Evolutionary conservation across 2,888 invertebrate genomes (phyloP).

Genomic region (Torymus aiolomorphi): DNA sequence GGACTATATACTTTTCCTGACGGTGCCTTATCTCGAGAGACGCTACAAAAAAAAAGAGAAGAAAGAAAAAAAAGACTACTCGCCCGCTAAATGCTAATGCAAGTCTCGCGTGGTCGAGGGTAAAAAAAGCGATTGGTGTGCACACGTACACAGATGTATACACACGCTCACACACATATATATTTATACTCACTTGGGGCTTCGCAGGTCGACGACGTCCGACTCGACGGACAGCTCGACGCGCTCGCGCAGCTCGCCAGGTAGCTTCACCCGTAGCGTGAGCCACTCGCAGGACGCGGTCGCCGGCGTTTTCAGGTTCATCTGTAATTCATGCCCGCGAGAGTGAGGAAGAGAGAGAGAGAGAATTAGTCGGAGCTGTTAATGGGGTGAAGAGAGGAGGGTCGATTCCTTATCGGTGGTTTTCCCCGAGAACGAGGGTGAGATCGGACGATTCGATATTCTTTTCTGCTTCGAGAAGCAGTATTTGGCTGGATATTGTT

Average conservation of each 20-base stretch:
- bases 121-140: too few species aligned
- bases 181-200: constrained; percentile 66
- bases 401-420: neutral
- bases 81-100: too few species aligned
- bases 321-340: constrained; percentile 77
- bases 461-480: too few species aligned
- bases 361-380: neutral
- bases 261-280: constrained; percentile 85
- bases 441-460: too few species aligned
- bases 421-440: too few species aligned
- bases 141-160: too few species aligned
- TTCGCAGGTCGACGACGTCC: constrained; percentile 73
- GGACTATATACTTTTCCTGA: neutral
- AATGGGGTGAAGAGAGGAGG: neutral
- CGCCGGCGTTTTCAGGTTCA: constrained; percentile 86
- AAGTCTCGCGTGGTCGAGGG: too few species aligned
- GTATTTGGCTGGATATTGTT: too few species aligned
- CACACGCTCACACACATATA: too few species aligned
- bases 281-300: constrained; percentile 93
- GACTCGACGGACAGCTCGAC: constrained; percentile 82
- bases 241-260: constrained; percentile 85
- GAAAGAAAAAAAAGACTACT: too few species aligned
- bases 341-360: too few species aligned
- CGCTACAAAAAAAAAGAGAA: too few species aligned
- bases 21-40: neutral